Base-by-base conservation (phyloP, 1,140 invertebrate species). In the Ctenoplectra terminalis region DNA sequence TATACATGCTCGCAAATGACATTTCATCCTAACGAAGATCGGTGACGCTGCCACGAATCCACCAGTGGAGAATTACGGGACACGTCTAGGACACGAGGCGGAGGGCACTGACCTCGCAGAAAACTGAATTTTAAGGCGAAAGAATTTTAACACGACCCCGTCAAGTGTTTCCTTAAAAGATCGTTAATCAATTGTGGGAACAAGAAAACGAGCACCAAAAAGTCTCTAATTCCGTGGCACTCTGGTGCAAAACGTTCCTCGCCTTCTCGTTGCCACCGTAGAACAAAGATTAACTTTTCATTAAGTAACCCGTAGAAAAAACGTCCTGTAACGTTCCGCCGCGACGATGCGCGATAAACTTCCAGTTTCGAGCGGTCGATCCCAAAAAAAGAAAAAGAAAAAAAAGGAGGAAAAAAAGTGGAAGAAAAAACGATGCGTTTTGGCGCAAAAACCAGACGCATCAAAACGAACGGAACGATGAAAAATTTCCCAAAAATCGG, bases 131-230 rank as follows among this genome's bases (percentile, higher is more conserved):
- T 46, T 73, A 50, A 63, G 23, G 20, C 52, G 43, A n/a, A 60
- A 78, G 69, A 61, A 58, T 72, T 72, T 79, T 72, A 79, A 80
- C 77, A 80, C 70, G 58, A 31, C 64, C 29, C 70, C 70, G 77
- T 80, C 58, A 80, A 80, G 58, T 80, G 70, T 80, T 72, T 64
- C 69, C 23, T 61, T 73, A 43, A 73, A 80, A 80, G 58, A 80
- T 64, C 58, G 77, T 80, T 80, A 80, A 80, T 80, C 60, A 80
- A 80, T 80, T 73, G 77, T 43, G 70, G 29, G 77, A 73, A 80
- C 77, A 79, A 73, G 70, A 63, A 58, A 54, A 43, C 50, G 34
- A 73, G 48, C 70, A 26, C 29, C 46, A 17, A 69, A n/a, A 72
- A 70, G 34, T 63, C 69, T 79, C 69, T 79, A 71, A 71, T 78